Conservation (phyloP, 2,797 vertebrate species). For the Helostoma temminkii region DNA sequence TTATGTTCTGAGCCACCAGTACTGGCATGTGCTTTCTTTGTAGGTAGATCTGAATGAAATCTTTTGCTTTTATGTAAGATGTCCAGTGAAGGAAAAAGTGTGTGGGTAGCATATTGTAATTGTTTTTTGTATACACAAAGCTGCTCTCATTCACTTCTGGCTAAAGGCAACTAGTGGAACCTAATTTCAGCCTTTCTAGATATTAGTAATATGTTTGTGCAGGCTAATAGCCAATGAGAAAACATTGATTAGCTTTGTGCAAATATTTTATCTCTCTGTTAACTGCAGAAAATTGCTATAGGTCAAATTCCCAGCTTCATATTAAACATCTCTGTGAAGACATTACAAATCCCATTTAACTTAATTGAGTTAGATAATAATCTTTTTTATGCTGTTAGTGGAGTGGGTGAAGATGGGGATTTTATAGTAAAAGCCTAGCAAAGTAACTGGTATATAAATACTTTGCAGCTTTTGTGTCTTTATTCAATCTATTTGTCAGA, state of each 20-base stretch:
- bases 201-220: not conserved
- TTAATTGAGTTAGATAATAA: conserved; percentile 38
- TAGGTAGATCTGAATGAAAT: not conserved
- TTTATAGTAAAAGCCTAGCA: conserved; percentile 13
- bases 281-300: not conserved
- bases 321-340: conserved; percentile 24
- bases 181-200: not conserved
- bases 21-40: not conserved
- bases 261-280: conserved; percentile 8
- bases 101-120: not conserved
- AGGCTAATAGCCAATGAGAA: conserved; percentile 1
- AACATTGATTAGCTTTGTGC: conserved; percentile 10
- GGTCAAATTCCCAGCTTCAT: not conserved
- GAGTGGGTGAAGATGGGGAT: conserved; percentile 4
- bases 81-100: not conserved
- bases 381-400: conserved; percentile 22
- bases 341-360: conserved; percentile 29
- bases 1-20: not conserved
- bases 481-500: not conserved
- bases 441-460: not conserved
- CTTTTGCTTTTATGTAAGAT: not conserved
- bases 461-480: not conserved
- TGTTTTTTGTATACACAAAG: not conserved
- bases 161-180: conserved; percentile 1
- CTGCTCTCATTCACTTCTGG: not conserved